Evolutionary conservation across 2,888 invertebrate genomes (phyloP).

Genomic region (Amphiduros pacificus): DNA sequence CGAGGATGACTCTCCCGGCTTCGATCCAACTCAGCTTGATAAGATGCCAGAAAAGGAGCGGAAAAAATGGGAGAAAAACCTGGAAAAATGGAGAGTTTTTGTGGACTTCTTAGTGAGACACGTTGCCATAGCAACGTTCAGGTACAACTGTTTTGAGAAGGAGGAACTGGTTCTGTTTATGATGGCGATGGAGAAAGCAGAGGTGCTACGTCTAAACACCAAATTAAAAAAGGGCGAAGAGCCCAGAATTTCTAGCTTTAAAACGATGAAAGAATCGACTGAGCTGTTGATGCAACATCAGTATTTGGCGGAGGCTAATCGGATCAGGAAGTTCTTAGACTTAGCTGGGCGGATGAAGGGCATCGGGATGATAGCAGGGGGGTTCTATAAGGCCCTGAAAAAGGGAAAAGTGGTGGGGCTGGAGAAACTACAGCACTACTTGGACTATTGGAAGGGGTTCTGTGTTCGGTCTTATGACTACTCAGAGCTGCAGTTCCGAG

Average conservation of each 20-base stretch:
- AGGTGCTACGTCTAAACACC: slow-evolving; percentile 14
- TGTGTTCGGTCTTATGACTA: slow-evolving; percentile 29
- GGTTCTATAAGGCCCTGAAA: slow-evolving; percentile 31
- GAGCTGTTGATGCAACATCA: slow-evolving; percentile 20
- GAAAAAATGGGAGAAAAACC: slow-evolving; percentile 29
- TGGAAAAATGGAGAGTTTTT: slow-evolving; percentile 30
- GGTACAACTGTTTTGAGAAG: slow-evolving; percentile 30
- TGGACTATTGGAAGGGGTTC: slow-evolving; percentile 34
- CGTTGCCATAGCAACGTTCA: slow-evolving; percentile 30
- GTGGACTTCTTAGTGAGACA: slow-evolving; percentile 33
- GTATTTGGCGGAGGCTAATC: slow-evolving; percentile 19
- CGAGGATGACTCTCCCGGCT: slow-evolving; percentile 7
- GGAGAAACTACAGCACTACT: slow-evolving; percentile 29
- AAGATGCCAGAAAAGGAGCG: slow-evolving; percentile 27
- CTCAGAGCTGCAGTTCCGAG: slow-evolving; percentile 23
- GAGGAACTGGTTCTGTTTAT: slow-evolving; percentile 27
- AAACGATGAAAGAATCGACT: slow-evolving; percentile 24
- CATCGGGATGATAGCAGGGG: slow-evolving; percentile 26
- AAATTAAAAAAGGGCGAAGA: slow-evolving; percentile 32
- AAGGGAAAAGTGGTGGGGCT: slow-evolving; percentile 29
- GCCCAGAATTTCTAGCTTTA: slow-evolving; percentile 24
- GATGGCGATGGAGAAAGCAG: slow-evolving; percentile 29
- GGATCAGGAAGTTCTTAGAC: slow-evolving; percentile 25
- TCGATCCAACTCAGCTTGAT: slow-evolving; percentile 16
- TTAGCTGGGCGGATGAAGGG: slow-evolving; percentile 29